phyloP scores from a whole-genome alignment of 2,797 vertebrate species.

The Muscicapa striata region DNA sequence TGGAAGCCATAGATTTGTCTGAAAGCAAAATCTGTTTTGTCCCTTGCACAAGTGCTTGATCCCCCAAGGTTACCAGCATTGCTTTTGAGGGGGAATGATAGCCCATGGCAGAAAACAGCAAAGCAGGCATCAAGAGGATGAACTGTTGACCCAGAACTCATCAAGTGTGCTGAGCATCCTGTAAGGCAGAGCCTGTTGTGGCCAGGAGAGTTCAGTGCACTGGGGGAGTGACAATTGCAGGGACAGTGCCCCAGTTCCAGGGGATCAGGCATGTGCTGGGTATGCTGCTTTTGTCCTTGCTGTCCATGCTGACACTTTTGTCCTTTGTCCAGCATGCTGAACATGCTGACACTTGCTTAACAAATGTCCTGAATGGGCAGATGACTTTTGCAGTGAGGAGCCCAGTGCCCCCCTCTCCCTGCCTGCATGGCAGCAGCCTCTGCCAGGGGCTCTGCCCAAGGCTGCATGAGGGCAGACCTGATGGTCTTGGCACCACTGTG shows the following conservation, averaged over 20 bases:
- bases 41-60: neutral
- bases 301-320: too few relatives aligned
- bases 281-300: neutral
- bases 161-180: neutral
- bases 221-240: fast-evolving
- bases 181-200: neutral
- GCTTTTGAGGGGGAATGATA: neutral
- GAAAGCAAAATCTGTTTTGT: neutral
- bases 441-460: neutral
- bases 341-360: neutral
- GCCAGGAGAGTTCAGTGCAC: neutral
- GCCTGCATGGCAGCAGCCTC: neutral
- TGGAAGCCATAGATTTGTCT: neutral
- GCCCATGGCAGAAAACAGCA: neutral
- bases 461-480: neutral
- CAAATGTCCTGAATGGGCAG: neutral
- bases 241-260: neutral
- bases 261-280: neutral
- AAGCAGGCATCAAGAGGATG: neutral
- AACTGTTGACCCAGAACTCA: neutral
- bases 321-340: too few relatives aligned
- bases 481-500: neutral
- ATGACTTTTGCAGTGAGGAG: neutral
- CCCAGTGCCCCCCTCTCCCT: neutral
- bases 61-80: neutral